These are phyloP conservation scores for Oenanthe oenanthe DNA, from an alignment of 2,113 vertebrate species.

Conservation along the genomic window DNA sequence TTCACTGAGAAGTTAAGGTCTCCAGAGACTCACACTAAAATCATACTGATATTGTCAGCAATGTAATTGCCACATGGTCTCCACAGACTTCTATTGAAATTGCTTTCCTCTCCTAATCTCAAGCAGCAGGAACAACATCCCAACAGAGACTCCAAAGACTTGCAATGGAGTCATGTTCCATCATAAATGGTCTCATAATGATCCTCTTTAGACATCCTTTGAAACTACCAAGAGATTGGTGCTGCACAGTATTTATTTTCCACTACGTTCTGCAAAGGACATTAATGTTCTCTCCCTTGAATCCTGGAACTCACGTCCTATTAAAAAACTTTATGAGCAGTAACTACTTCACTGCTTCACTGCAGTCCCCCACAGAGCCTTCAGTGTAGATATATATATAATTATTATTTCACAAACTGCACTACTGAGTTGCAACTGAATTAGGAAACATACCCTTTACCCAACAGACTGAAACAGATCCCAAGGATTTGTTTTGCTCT, in stretches of 20 bases:
- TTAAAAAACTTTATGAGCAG: constrained; percentile 67
- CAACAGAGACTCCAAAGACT: constrained; percentile 64
- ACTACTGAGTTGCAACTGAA: constrained; percentile 62
- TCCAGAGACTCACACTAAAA: constrained; percentile 47
- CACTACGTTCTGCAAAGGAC: constrained; percentile 48
- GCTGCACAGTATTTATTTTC: constrained; percentile 68
- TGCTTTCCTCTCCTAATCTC: constrained; percentile 70
- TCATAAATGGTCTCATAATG: constrained; percentile 60
- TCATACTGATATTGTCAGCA: constrained; percentile 62
- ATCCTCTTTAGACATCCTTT: constrained; percentile 68
- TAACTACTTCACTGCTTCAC: constrained; percentile 54
- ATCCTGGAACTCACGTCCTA: constrained; percentile 53
- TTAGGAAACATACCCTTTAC: constrained; percentile 64
- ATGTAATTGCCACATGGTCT: constrained; percentile 63
- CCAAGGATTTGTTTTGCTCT: constrained; percentile 50
- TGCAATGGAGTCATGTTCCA: constrained; percentile 64
- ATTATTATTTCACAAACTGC: constrained; percentile 72
- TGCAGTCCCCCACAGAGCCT: constrained; percentile 54
- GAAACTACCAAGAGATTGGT: constrained; percentile 70
- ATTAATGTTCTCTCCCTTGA: constrained; percentile 64
- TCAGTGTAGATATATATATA: constrained; percentile 55
- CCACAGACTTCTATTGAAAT: constrained; percentile 68
- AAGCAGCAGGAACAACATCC: constrained; percentile 65
- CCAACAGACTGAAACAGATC: constrained; percentile 34
- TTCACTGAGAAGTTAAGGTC: constrained; percentile 49